Evolutionary conservation across 37 sponge, comb jelly and placozoan species (phyloP).

Genomic region (Geodia barretti): DNA sequence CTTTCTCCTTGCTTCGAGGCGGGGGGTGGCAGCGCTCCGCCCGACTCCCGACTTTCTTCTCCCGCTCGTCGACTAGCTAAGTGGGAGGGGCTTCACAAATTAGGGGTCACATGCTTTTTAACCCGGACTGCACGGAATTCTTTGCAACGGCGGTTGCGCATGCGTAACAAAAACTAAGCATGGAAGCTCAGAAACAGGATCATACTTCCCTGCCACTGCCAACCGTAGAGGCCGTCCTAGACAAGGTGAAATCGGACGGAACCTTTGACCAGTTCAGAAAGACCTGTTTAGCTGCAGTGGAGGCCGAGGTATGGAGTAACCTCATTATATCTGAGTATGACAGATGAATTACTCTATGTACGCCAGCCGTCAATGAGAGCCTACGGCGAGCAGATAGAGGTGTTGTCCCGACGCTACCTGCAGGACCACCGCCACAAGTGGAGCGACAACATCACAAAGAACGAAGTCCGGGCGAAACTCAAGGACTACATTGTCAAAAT

Average conservation of each 20-base stretch:
- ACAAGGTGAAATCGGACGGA: conserved; percentile 67
- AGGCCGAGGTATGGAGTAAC: conserved; percentile 46
- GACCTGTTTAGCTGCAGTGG: conserved; percentile 51
- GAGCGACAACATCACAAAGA: conserved; percentile 56
- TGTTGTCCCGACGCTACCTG: conserved; percentile 51
- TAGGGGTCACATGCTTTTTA: conserved; percentile 17
- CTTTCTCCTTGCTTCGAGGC: no score
- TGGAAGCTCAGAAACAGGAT: no score
- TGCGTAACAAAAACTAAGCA: no score
- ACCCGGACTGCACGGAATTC: conserved; percentile 1
- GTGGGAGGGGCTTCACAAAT: no score
- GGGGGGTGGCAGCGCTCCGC: no score
- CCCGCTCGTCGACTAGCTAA: no score
- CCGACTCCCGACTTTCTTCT: no score
- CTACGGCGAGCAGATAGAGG: conserved; percentile 63
- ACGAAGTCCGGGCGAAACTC: conserved; percentile 54
- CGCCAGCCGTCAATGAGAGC: conserved; percentile 63
- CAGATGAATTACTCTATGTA: no score
- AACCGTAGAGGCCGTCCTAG: conserved; percentile 43
- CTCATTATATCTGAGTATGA: no score
- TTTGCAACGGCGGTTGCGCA: no score
- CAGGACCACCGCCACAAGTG: conserved; percentile 37
- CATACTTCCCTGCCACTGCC: conserved; percentile 28
- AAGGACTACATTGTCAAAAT: conserved; percentile 44
- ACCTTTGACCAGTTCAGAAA: conserved; percentile 74